phyloP scores from a whole-genome alignment of 2,113 vertebrate species.

The Tylochromis polylepis region DNA sequence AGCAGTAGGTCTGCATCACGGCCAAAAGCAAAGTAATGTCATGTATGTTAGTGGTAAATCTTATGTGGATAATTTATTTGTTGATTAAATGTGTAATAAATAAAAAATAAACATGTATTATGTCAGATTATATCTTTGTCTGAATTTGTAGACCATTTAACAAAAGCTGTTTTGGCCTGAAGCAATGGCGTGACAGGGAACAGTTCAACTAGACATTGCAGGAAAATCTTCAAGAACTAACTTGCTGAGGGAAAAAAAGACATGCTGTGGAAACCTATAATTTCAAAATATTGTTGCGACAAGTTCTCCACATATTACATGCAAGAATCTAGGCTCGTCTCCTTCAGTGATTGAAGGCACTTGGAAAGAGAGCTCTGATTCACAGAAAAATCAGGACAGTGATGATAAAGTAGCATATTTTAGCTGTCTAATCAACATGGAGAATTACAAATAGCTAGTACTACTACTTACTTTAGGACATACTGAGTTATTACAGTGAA shows the following conservation, averaged over 20 bases:
- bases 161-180: background rate
- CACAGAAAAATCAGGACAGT: background rate
- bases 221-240: background rate
- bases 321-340: background rate
- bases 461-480: background rate
- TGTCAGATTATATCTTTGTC: background rate
- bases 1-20: background rate
- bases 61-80: background rate
- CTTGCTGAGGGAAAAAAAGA: background rate
- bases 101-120: background rate
- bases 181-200: background rate
- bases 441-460: background rate
- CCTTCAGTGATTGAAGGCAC: background rate
- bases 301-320: background rate
- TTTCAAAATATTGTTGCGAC: background rate
- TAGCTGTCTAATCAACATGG: background rate
- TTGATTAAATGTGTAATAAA: background rate
- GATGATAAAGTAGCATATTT: background rate
- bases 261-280: background rate
- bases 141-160: background rate
- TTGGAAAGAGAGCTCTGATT: background rate
- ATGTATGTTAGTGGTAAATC: background rate
- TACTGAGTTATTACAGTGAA: background rate
- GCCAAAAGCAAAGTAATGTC: background rate
- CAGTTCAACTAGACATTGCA: background rate